Evolutionary conservation across 2,797 vertebrate species (phyloP).

Genomic region (Falco novaeseelandiae): DNA sequence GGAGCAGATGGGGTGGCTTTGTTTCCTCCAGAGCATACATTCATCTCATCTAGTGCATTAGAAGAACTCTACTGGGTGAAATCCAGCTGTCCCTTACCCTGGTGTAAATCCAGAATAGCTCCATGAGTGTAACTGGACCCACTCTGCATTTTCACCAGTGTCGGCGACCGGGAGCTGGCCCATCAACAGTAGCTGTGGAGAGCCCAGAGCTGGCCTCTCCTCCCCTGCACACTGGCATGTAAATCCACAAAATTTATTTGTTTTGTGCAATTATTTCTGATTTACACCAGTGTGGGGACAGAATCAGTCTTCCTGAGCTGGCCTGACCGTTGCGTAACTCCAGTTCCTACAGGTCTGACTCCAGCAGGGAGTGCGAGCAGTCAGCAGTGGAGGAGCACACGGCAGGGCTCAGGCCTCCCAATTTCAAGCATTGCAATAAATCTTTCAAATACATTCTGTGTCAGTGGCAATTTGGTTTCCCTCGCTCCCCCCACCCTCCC

Average conservation of each 20-base stretch:
- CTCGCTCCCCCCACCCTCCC: not conserved
- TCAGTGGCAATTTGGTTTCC: not conserved
- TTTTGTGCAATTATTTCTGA: not conserved
- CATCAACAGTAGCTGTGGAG: not conserved
- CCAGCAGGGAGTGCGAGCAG: not conserved
- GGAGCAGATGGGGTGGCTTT: rapidly evolving
- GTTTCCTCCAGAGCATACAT: not conserved
- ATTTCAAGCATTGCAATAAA: not conserved
- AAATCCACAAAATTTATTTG: rapidly evolving
- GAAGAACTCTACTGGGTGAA: not conserved
- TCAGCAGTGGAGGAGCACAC: not conserved
- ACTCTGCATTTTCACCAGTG: not conserved
- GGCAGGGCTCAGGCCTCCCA: rapidly evolving
- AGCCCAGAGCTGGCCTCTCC: rapidly evolving
- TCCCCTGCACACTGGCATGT: rapidly evolving
- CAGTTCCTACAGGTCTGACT: not conserved
- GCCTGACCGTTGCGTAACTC: rapidly evolving
- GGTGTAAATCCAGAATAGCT: not conserved
- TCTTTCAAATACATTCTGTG: not conserved
- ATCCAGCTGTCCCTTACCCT: not conserved
- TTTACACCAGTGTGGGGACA: not conserved
- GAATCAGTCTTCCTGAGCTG: not conserved
- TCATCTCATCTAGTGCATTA: conserved; percentile 29
- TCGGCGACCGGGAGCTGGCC: not conserved
- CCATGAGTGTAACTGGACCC: not conserved